phyloP scores from a whole-genome alignment of 2,888 invertebrate species.

The Cryptus armator region DNA sequence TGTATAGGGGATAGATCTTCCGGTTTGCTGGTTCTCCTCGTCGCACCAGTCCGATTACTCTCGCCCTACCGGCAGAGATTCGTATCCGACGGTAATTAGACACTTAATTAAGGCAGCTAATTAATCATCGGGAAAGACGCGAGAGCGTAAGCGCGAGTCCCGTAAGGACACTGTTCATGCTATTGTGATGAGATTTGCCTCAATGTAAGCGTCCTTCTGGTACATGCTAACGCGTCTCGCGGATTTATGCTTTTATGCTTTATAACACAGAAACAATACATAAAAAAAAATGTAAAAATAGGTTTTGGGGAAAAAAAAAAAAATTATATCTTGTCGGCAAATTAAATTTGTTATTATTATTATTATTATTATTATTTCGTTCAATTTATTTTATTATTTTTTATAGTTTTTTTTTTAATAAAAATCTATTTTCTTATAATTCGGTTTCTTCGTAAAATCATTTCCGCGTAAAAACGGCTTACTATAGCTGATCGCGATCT shows the following conservation, averaged over 20 bases:
- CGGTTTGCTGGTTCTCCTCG: slow-evolving; percentile 1
- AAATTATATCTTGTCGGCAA: too few species aligned
- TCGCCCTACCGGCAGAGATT: slow-evolving; percentile 68
- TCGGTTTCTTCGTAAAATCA: not conserved
- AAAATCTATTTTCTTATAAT: too few species aligned
- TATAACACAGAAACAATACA: too few species aligned
- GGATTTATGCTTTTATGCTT: not conserved
- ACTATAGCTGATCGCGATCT: slow-evolving; percentile 12
- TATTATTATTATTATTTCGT: too few species aligned
- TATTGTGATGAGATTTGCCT: not conserved
- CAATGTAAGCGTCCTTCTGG: not conserved
- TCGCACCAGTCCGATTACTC: slow-evolving; percentile 50
- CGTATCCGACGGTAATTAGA: slow-evolving; percentile 76
- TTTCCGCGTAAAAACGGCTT: slow-evolving; percentile 8
- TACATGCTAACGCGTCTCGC: not conserved
- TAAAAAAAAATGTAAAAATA: too few species aligned
- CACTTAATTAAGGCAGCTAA: slow-evolving; percentile 75
- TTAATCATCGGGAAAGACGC: slow-evolving; percentile 72
- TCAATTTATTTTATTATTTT: too few species aligned
- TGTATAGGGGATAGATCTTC: slow-evolving; percentile 5
- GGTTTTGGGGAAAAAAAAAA: too few species aligned
- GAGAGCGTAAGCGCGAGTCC: slow-evolving; percentile 33
- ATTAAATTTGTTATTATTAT: too few species aligned
- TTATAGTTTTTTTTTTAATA: too few species aligned
- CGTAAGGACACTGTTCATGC: slow-evolving; percentile 40